These are phyloP conservation scores for Tipula lateralis DNA, from an alignment of 2,888 invertebrate genomes.

Conservation along the genomic window DNA sequence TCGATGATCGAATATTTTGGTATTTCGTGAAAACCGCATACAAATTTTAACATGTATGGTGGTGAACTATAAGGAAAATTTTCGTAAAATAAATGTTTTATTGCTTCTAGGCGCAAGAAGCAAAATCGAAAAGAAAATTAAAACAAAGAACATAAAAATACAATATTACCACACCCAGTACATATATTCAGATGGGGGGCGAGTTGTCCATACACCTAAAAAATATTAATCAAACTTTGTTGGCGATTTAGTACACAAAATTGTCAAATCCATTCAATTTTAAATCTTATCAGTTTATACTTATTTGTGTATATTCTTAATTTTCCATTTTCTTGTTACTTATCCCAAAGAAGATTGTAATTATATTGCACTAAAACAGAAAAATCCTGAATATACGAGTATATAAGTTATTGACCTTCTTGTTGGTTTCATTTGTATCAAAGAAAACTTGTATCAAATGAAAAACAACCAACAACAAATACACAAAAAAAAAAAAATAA, in stretches of 20 bases:
- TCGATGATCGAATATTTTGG: background rate
- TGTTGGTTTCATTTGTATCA: background rate
- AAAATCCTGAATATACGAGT: constrained; percentile 20
- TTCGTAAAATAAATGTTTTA: constrained; percentile 19
- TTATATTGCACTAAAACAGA: background rate
- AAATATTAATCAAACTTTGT: background rate
- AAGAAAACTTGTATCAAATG: constrained; percentile 2
- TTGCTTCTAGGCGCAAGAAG: constrained; percentile 15
- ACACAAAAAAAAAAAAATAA: background rate
- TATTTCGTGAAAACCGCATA: background rate
- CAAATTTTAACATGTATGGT: background rate
- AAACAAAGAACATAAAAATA: background rate
- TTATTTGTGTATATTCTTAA: background rate
- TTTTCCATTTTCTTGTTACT: background rate
- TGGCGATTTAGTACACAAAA: background rate
- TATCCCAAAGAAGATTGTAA: background rate
- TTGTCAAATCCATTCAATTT: background rate
- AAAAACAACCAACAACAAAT: background rate
- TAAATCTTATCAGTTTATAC: background rate
- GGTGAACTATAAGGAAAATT: constrained; percentile 5
- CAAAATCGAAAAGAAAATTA: background rate
- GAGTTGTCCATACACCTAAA: background rate
- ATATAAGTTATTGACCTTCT: background rate
- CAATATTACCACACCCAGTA: background rate
- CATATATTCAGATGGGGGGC: background rate